Percentiles rank a stretch among this genome's conserved stretches.
phyloP scores from a whole-genome alignment of 2,888 invertebrate genomes.

The Euplagia quadripunctaria region DNA sequence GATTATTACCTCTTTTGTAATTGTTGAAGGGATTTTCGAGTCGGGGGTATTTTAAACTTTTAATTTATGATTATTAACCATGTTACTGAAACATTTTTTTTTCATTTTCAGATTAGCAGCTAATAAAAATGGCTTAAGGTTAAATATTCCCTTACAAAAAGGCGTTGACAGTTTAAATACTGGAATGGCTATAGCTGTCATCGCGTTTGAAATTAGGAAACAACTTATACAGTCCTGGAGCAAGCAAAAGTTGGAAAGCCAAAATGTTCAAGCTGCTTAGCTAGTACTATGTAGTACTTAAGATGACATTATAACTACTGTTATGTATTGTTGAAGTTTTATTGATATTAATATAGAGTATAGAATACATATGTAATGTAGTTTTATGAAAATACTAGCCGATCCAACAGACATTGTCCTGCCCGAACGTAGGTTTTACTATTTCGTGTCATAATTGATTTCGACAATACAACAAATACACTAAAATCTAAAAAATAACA shows the following conservation, averaged over 20 bases:
- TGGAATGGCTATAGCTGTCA: constrained; percentile 93
- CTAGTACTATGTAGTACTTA: constrained; percentile 12
- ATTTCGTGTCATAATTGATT: too few relatives aligned
- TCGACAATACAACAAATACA: too few relatives aligned
- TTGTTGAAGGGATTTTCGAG: too few relatives aligned
- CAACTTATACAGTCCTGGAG: constrained; percentile 84
- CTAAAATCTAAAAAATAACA: too few relatives aligned
- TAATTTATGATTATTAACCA: too few relatives aligned
- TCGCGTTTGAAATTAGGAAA: constrained; percentile 94
- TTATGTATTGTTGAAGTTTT: neutral
- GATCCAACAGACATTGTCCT: too few relatives aligned
- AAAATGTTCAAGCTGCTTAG: constrained; percentile 54
- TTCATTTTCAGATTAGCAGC: constrained; percentile 85
- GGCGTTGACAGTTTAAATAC: constrained; percentile 95
- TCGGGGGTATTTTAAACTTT: too few relatives aligned
- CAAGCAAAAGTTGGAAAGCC: constrained; percentile 62
- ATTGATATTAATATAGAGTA: constrained; percentile 5
- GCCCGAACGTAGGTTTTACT: too few relatives aligned
- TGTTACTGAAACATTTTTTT: constrained; percentile 9
- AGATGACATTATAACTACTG: neutral
- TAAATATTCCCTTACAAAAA: constrained; percentile 93
- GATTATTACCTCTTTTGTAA: too few relatives aligned
- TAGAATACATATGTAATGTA: neutral
- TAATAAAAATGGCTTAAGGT: constrained; percentile 86
- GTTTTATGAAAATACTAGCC: neutral